Conservation (phyloP, 1,140 invertebrate species). For the Scylla paramamosain region DNA sequence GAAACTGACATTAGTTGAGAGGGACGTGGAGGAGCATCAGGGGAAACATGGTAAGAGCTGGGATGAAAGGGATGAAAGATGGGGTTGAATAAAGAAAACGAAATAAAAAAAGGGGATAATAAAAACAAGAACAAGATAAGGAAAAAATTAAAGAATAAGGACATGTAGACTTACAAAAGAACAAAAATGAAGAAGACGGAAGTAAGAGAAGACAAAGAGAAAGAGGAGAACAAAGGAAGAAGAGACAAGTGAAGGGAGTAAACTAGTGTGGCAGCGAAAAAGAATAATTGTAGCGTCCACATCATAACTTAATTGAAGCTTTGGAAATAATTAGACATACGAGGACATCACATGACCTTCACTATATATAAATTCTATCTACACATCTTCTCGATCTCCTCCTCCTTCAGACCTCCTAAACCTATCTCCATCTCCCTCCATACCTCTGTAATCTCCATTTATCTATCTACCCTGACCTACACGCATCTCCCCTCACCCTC, state of each 20-base stretch:
- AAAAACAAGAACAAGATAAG: not conserved
- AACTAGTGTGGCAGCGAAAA: not conserved
- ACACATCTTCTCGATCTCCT: too few species aligned
- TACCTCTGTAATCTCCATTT: too few species aligned
- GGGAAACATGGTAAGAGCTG: not conserved
- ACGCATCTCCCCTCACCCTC: not conserved
- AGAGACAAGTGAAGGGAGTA: not conserved
- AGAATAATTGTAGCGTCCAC: too few species aligned
- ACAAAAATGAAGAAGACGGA: not conserved
- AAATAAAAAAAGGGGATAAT: not conserved
- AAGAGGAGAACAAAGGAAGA: not conserved
- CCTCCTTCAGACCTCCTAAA: too few species aligned
- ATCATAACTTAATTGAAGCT: too few species aligned
- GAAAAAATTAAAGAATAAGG: not conserved
- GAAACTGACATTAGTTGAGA: not conserved
- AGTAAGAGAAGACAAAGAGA: not conserved
- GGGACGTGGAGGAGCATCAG: not conserved
- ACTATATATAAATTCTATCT: too few species aligned
- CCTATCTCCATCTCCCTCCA: too few species aligned
- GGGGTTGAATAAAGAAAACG: not conserved
- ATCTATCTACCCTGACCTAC: not conserved
- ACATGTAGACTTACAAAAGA: too few species aligned
- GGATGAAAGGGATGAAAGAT: too few species aligned
- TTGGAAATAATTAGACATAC: too few species aligned
- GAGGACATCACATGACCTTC: too few species aligned